A percentile compares a stretch with the other conserved stretches of the same genome.
These are phyloP conservation scores for Diadumene lineata DNA, from an alignment of 92 coral and sea anemone genomes.

Conservation along the genomic window DNA sequence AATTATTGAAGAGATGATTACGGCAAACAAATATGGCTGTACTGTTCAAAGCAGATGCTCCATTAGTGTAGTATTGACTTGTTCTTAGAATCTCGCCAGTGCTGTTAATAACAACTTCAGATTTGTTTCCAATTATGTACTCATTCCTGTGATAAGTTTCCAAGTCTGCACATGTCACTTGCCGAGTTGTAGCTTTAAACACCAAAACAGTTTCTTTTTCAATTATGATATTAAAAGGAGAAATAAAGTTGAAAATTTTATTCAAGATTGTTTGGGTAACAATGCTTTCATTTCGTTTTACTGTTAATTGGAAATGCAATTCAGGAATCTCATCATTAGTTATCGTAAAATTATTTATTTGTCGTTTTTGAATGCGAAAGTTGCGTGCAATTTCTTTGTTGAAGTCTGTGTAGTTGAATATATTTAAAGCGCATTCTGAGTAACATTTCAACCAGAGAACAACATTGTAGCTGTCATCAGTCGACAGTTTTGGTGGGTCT, in stretches of 20 bases:
- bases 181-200: conserved; percentile 29
- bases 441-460: conserved; percentile 37
- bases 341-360: not conserved
- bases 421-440: too few species aligned
- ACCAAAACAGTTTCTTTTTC: not conserved
- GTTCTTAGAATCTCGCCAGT: conserved; percentile 23
- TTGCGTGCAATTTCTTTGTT: not conserved
- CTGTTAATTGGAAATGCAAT: not conserved
- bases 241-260: conserved; percentile 11
- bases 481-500: too few species aligned
- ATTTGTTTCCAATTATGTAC: conserved; percentile 9
- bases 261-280: not conserved
- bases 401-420: not conserved
- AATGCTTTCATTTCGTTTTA: not conserved
- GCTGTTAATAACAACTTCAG: conserved; percentile 22
- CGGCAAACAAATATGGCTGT: too few species aligned
- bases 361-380: not conserved
- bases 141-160: conserved; percentile 7
- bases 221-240: conserved; percentile 9
- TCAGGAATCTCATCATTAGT: not conserved
- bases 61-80: conserved; percentile 14
- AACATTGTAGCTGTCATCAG: conserved; percentile 17
- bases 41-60: too few species aligned
- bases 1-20: too few species aligned
- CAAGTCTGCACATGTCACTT: conserved; percentile 23